A percentile compares a stretch with the other conserved stretches of the same genome.
Conservation (phyloP, 2,113 vertebrate species). For the Bolborhynchus lineola region DNA sequence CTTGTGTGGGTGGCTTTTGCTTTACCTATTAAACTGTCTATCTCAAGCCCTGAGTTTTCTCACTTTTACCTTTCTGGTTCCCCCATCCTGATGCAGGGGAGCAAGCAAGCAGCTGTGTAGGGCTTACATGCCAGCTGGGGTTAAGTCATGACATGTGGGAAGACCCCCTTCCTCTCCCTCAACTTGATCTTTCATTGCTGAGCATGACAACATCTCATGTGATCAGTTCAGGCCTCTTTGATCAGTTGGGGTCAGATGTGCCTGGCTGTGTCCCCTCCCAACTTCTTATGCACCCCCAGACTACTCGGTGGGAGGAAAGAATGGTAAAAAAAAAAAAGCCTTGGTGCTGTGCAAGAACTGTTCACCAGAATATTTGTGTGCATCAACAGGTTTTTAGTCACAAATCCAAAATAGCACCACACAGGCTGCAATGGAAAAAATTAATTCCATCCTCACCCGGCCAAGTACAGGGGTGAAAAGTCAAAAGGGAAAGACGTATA, state of each 20-base stretch:
- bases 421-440: neutral
- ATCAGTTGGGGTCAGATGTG: neutral
- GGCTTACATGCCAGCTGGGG: neutral
- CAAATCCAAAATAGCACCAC: neutral
- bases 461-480: neutral
- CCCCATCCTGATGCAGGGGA: neutral
- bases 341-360: neutral
- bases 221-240: neutral
- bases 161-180: neutral
- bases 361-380: neutral
- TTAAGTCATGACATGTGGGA: neutral
- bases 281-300: too few relatives aligned
- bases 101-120: neutral
- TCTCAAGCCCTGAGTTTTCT: neutral
- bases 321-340: neutral
- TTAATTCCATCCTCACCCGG: neutral
- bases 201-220: fast-evolving
- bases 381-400: neutral
- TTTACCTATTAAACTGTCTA: neutral
- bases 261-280: neutral
- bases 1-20: neutral
- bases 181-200: neutral
- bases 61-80: neutral
- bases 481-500: neutral
- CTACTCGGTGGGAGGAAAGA: neutral